phyloP scores from a whole-genome alignment of 1,140 invertebrate species.

The Euwallacea fornicatus region DNA sequence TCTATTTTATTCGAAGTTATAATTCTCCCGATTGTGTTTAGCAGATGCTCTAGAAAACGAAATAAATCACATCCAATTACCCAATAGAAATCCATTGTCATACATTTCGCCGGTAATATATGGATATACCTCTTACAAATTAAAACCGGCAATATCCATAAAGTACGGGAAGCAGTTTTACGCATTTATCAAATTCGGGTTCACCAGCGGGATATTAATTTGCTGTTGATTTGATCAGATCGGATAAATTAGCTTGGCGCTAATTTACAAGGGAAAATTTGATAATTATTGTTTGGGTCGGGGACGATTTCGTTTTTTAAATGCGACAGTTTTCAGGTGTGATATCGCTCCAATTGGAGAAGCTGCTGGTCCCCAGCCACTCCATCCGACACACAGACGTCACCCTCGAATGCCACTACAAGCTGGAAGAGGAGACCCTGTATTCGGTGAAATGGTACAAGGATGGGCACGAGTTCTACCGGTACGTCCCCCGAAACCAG shows the following conservation, averaged over 20 bases:
- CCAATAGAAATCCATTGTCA: conserved; percentile 14
- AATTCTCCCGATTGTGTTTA: conserved; percentile 12
- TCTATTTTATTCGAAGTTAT: conserved; percentile 7
- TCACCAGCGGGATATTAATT: no score
- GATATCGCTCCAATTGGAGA: conserved; percentile 64
- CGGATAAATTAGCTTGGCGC: no score
- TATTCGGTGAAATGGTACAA: conserved; percentile 91
- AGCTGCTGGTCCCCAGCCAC: conserved; percentile 69
- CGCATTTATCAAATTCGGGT: conserved; percentile 6
- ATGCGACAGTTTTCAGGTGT: conserved; percentile 45
- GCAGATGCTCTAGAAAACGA: conserved; percentile 6
- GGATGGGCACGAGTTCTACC: conserved; percentile 84
- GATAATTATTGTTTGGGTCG: no score
- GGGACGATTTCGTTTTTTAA: no score
- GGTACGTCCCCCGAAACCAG: conserved; percentile 72
- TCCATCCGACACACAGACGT: conserved; percentile 69
- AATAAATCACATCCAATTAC: conserved; percentile 11
- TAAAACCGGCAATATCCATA: conserved; percentile 13
- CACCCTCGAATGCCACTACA: conserved; percentile 74
- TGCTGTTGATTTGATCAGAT: no score
- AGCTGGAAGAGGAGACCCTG: conserved; percentile 74
- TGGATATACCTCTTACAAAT: conserved; percentile 6
- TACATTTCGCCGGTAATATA: conserved; percentile 11
- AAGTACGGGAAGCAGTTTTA: conserved; percentile 6
- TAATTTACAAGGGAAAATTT: no score